Evolutionary conservation across 30 jellyfish, hydroid and myxozoan species (phyloP), one percentile per base, ranked within the genome.

Genomic region (Nemopilema nomurai): DNA sequence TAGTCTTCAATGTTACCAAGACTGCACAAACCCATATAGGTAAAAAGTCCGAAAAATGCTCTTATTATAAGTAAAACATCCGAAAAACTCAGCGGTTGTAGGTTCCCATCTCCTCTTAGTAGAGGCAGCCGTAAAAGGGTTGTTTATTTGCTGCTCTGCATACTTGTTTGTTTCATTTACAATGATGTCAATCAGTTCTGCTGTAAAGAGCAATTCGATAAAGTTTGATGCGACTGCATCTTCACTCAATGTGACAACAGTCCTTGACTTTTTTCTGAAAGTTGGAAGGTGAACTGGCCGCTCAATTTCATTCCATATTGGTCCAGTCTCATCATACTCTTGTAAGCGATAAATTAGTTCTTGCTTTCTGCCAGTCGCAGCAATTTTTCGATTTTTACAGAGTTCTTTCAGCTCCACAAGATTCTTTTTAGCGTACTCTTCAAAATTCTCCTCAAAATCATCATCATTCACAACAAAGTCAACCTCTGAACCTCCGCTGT

Each of bases 221-320:
- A 22, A 73, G 69, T 32, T 9, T 22, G 21, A 68, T 49, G 81
- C 67, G n/a, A 64, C 49, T 28, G 28, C 83, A 73, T 73, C 83
- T 73, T 73, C 69, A 16, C 83, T 64, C 8, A 21, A 41, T 21
- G 49, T 18, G 49, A 73, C 69, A 73, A 68, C 8, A 16, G 69
- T 73, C 23, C 83, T 71, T 16, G 69, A 73, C 69, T 73, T 73
- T 73, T 73, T 73, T 73, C 83, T 73, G 72, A 73, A 30, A 8
- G 83, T 73, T 28, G 83, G 83, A 41, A 16, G 28, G 69, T 41
- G 33, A 30, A 30, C 8, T 28, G 29, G 69, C 13, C 72, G 67
- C 69, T 41, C 57, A 41, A 41, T 41, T 41, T 41, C 57, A 6
- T 41, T 41, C 13, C 57, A 41, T 41, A 13, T 41, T 41, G 57